These are phyloP conservation scores for Gisinianus flammeolus DNA, from an alignment of 2,888 invertebrate species.

Conservation along the genomic window DNA sequence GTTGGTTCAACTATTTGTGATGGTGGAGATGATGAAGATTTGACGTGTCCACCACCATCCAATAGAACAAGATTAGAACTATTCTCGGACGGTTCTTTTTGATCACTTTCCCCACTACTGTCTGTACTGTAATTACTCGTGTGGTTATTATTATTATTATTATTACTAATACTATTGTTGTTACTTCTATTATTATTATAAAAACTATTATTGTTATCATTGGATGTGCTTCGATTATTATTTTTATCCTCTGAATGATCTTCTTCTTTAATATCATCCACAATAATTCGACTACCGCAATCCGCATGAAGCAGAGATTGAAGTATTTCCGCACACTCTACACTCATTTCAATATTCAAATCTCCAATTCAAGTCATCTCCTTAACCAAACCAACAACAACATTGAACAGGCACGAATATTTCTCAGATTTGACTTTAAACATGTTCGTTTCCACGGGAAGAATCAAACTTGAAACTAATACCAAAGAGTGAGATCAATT, in stretches of 20 bases:
- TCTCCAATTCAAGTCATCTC: background rate
- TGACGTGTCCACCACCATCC: conserved; percentile 16
- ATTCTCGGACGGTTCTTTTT: background rate
- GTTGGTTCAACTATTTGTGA: conserved; percentile 10
- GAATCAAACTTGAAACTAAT: background rate
- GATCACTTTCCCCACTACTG: conserved; percentile 8
- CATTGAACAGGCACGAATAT: no score
- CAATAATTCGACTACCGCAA: background rate
- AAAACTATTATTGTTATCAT: background rate
- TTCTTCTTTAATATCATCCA: background rate
- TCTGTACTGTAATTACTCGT: background rate
- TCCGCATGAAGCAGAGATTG: conserved; percentile 20
- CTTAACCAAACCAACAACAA: background rate
- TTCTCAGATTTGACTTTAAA: background rate
- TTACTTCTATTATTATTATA: background rate
- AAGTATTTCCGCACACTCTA: conserved; percentile 27
- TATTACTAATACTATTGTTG: background rate
- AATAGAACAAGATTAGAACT: background rate
- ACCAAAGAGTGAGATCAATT: no score
- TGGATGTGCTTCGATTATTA: background rate
- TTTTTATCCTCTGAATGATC: background rate
- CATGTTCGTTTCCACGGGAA: background rate
- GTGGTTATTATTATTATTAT: background rate
- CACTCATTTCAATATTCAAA: conserved; percentile 28
- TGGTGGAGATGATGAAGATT: no score